Base-by-base conservation (phyloP, 2,888 invertebrate genomes). In the Cylloceria caligata region DNA sequence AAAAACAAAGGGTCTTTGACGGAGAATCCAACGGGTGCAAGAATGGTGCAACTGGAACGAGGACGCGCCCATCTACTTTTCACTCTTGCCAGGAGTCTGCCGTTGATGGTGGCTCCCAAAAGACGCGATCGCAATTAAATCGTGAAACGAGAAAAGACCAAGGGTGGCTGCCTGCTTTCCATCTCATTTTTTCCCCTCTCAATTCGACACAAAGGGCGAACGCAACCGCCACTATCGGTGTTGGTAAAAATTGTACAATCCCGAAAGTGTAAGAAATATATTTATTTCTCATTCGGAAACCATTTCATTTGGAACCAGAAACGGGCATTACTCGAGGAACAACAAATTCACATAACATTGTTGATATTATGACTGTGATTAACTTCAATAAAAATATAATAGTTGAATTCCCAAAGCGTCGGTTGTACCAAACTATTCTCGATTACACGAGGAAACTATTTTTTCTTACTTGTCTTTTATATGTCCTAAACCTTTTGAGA, bases 41-140 rank as follows among this genome's bases (percentile, higher is more conserved):
- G 55, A 24, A 27, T 69, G 55, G 57, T 65, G 64, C 57, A 47
- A 64, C 39, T 21, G 9, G 55, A 60, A 68, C 42, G 68, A 81
- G 30, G 57, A 45, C 69, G 72, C 52, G 45, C 49, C 72, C 57
- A 83, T 75, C 65, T 55, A 83, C 81, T 79, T 60, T 68, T 24
- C 74, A 71, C 68, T 67, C 62, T 62, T 60, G 64, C 57, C 62
- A 42, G 30, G 60, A 80, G 71, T 45, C 71, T 78, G 64, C 11
- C 65, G 52, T 45, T 42, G 49, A 57, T 60, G 76, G 69, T 80
- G 42, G 45, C 67, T 83, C 83, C 83, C 83, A 67, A 62, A 74
- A 79, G 81, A 82, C 83, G 79, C 77, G 71, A 62, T 76, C 82
- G 86, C 87, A 88, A 88, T 89, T 89, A 90, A 89, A 89, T 88